These are phyloP conservation scores for Aleiodes sp. DNA, from an alignment of 1,140 invertebrate genomes.

Conservation along the genomic window DNA sequence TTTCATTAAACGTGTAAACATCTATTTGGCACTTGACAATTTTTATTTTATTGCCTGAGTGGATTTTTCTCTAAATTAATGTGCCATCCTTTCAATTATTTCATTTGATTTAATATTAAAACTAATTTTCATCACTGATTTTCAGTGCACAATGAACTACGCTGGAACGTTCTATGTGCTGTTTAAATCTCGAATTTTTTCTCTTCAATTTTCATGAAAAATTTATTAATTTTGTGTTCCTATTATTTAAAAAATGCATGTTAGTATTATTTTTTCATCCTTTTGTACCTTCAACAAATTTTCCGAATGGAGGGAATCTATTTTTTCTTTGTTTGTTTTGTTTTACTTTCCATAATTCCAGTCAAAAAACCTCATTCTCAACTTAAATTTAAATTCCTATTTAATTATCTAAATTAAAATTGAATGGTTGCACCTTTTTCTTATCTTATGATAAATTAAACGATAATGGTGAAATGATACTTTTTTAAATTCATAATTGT, in stretches of 20 bases:
- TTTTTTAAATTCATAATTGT: conserved; percentile 23
- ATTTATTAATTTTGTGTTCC: neutral
- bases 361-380: neutral
- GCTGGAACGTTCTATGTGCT: neutral
- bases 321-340: too few species aligned
- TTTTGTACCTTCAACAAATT: neutral
- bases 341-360: conserved; percentile 6
- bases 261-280: neutral
- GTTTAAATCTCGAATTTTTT: neutral
- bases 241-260: neutral
- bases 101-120: too few species aligned
- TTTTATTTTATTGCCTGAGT: neutral
- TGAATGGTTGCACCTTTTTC: conserved; percentile 10
- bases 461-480: neutral
- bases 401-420: neutral
- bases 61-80: neutral
- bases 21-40: conserved; percentile 7
- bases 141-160: neutral
- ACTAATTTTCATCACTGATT: neutral
- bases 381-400: neutral
- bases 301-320: neutral
- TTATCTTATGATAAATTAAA: neutral
- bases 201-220: neutral
- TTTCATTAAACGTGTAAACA: neutral
- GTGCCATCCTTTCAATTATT: neutral